Base-by-base conservation (phyloP, 2,113 vertebrate genomes). In the Pelvicachromis taeniatus region DNA sequence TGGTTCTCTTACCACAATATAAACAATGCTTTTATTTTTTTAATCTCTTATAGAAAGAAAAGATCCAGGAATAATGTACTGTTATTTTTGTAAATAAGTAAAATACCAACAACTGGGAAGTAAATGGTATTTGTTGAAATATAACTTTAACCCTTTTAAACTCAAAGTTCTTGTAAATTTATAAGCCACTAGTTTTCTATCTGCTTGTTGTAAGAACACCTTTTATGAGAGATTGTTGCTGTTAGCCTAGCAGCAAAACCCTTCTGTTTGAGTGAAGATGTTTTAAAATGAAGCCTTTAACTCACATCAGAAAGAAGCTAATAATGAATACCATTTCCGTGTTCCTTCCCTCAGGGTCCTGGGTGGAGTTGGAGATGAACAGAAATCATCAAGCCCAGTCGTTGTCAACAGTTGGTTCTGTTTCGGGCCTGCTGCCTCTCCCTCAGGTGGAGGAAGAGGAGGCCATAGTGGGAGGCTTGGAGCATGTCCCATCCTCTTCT, bases 331-430 rank as follows among this genome's bases (percentile, higher is more conserved):
- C 17, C 48, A 13, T 58, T 13, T 48, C 10, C 54, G 19, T 59
- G 8, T 58, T 56, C 59, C 19, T 78, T 14, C 23, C 23, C 85
- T 26, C 96, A 99, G 99, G 99, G 94, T 99, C 99, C 89, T 99
- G 98, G 99, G 98, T 99, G 91, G 98, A 99, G 96, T 88, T 99
- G 19, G 97, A 97, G 91, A 97, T 99, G 97, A 98, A 98, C 23
- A 95, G 96, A 91, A 40, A 83, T 3, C 82, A 31, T 11, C 50
- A 87, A 7, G 80, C 89, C 59, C 93, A 87, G 70, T 56, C 90
- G 0, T 31, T 93, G 42, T 68, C 94, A 56, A 21, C 89, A 6
- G 83, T 9, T 2, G 84, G 11, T 55, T 54, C 26, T 6, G 91
- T 61, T 95, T 94, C 7, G 82, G 96, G 19, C 21, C 86, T 94